Evolutionary conservation across 1,140 invertebrate genomes (phyloP), one percentile per base, ranked within the genome.

Genomic region (Colletes latitarsis): DNA sequence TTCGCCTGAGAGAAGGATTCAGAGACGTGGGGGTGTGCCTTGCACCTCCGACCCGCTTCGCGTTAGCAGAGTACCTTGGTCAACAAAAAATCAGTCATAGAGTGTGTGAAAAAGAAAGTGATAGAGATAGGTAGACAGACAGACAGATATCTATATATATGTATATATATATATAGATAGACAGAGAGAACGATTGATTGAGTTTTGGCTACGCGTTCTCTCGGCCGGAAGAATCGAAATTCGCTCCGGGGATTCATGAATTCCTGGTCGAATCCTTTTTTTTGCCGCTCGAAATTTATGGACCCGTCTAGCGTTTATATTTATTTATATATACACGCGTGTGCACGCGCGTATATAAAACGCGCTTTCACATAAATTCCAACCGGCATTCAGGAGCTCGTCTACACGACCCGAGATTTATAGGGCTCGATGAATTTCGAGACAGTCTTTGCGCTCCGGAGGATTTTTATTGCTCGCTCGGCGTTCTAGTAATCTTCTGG

Each of bases 11-110:
- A 41, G 81, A 52, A 75, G 63, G 19, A 52, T 41, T 46, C 67
- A 75, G 57, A 69, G 15, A 73, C 71, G 64, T 53, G 69, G 60
- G n/a, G 68, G 74, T 72, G 57, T 43, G 77, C 60, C 62, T 88
- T 82, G 90, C 87, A 92, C 89, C 91, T 91, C 89, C 90, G 90
- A 89, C 91, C 91, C 91, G 89, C 87, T 92, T 91, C 85, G 84
- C 77, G 78, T 73, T 8, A 76, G 9, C 30, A 73, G 46, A 53
- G 30, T 77, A 82, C 57, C 67, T 78, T 67, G 30, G 85, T 87
- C 77, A 85, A 77, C 53, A 46, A 80, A 71, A 81, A 80, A 74
- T 76, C 78, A 68, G 73, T 75, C 71, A 70, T 68, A 73, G 69
- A 66, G 53, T 53, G 67, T 52, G 60, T 43, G 53, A 66, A 43